Evolutionary conservation across 2,113 vertebrate genomes (phyloP).

Genomic region (Periophthalmus modestus): DNA sequence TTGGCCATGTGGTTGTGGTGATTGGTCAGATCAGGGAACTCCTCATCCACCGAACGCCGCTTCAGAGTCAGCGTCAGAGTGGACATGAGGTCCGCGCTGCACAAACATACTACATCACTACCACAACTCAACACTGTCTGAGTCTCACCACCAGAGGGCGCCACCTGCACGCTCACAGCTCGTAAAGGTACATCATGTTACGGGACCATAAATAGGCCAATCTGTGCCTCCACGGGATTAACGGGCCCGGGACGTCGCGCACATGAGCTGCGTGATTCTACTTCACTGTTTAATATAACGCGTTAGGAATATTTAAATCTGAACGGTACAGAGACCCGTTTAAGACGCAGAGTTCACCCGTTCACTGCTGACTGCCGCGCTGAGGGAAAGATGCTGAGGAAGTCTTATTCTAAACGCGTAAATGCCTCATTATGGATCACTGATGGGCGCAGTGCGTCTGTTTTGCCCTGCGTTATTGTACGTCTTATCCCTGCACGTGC

Average conservation of each 20-base stretch:
- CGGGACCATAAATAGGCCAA: background rate
- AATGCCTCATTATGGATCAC: no score
- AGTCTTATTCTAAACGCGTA: no score
- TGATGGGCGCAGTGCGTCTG: no score
- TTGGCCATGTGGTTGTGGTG: constrained; percentile 94
- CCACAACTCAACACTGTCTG: background rate
- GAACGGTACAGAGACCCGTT: background rate
- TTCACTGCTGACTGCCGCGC: background rate
- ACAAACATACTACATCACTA: background rate
- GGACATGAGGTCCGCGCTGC: background rate
- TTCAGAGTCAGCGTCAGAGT: background rate
- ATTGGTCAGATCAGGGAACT: constrained; percentile 88
- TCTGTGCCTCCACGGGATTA: constrained; percentile 1
- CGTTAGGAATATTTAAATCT: no score
- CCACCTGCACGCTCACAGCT: background rate
- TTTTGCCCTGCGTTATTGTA: background rate
- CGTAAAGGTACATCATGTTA: constrained; percentile 1
- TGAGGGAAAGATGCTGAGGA: background rate
- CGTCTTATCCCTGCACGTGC: background rate
- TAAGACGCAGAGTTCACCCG: background rate
- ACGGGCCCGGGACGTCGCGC: background rate
- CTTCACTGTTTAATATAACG: background rate
- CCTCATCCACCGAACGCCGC: constrained; percentile 68
- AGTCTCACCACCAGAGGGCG: background rate
- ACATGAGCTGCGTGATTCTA: background rate